Percentiles rank a stretch among this genome's conserved stretches.
phyloP scores from a whole-genome alignment of 2,113 vertebrate species.

The Conger conger region DNA sequence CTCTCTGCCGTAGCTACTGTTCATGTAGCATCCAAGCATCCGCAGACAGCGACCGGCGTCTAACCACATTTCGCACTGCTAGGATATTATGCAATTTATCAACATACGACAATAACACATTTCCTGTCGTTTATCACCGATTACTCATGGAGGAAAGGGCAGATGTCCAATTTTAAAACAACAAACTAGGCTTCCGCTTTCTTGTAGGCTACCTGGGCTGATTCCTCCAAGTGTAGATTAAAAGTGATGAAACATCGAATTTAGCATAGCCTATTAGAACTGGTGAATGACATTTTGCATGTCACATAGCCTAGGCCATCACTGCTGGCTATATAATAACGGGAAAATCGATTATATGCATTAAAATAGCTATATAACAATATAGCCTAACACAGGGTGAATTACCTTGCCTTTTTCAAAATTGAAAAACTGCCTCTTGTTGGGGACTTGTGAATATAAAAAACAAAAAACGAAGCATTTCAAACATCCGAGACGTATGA shows the following conservation, averaged over 20 bases:
- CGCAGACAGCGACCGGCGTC: neutral
- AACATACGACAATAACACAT: neutral
- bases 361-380: too few relatives aligned
- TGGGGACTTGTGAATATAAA: too few relatives aligned
- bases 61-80: neutral
- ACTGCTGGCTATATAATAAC: too few relatives aligned
- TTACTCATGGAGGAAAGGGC: neutral
- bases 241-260: neutral
- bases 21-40: neutral
- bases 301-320: too few relatives aligned
- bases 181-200: neutral
- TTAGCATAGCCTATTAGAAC: neutral
- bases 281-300: too few relatives aligned
- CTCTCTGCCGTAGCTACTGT: constrained; percentile 43
- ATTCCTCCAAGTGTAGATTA: neutral
- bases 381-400: too few relatives aligned
- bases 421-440: too few relatives aligned
- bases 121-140: neutral
- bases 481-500: too few relatives aligned
- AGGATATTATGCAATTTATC: neutral
- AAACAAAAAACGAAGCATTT: too few relatives aligned
- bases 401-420: too few relatives aligned
- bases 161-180: neutral
- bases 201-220: neutral
- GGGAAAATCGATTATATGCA: too few relatives aligned